Evolutionary conservation across 2,113 vertebrate genomes (phyloP), one percentile per base, ranked within the genome.

Genomic region (Bostrychus sinensis): DNA sequence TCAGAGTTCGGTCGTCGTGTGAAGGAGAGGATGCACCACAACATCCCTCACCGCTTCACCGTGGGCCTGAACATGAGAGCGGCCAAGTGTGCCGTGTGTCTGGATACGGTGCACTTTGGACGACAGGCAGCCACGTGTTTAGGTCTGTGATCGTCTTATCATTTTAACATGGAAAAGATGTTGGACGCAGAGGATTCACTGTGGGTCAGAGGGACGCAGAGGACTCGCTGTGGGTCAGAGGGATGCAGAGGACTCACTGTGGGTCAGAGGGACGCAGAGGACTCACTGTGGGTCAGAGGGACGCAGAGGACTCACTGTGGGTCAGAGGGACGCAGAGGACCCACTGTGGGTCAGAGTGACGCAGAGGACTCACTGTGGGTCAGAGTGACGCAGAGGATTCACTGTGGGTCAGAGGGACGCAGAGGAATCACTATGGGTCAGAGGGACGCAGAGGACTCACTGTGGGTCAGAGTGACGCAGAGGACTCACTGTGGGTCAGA

Each of bases 21-120:
- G 66, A 99, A 98, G 87, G 97, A 99, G 80, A 87, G 97, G 73
- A 98, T 98, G 96, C 97, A 98, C 70, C 97, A 99, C 68, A 99
- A 98, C 74, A 98, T 98, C 78, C 97, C 97, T 60, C 97, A 99
- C 83, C 95, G 97, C 10, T 99, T 99, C 83, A 98, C 95, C 0
- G 94, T 98, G 74, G 96, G 96, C 25, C 93, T 99, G 41, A 99
- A 98, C 75, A 98, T 99, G 97, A 91, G 97, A 70, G 97, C 97
- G 12, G 96, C 96, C 4, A 98, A 99, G 82, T 99, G 97, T 0
- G 92, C 95, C 0, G 97, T 99, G 82, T 99, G 97, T 72, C 91
- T 99, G 93, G 97, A 99, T 84, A 98, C 97, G 0, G 96, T 98
- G 86, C 97, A 99, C 90, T 99, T 99, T 7, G 97, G 97, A 62